These are phyloP conservation scores for Pica pica DNA, from an alignment of 2,113 vertebrate genomes.

Conservation along the genomic window DNA sequence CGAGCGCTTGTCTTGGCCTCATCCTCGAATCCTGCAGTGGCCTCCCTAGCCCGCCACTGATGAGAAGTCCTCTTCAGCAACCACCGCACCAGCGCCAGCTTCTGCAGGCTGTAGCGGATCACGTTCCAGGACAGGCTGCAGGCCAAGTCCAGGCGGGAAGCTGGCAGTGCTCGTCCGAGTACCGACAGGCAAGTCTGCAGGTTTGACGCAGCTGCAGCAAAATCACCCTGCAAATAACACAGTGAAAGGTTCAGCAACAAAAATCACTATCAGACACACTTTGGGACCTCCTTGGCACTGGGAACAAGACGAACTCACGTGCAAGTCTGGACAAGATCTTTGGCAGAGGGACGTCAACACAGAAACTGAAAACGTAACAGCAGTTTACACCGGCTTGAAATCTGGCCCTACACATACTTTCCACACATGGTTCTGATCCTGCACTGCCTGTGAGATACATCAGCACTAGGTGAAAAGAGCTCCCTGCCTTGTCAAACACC, in stretches of 20 bases:
- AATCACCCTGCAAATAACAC: slow-evolving; percentile 78
- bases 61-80: slow-evolving; percentile 87
- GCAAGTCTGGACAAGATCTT: background rate
- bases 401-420: background rate
- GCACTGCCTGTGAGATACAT: background rate
- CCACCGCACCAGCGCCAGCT: slow-evolving; percentile 89
- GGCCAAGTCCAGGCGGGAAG: slow-evolving; percentile 85
- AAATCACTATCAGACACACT: background rate
- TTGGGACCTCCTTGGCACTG: background rate
- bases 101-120: slow-evolving; percentile 92
- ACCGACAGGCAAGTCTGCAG: slow-evolving; percentile 89
- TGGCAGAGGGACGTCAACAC: background rate
- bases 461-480: background rate
- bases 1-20: slow-evolving; percentile 88
- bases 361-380: background rate
- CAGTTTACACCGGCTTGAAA: background rate
- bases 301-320: background rate
- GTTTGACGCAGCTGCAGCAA: slow-evolving; percentile 82
- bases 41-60: slow-evolving; percentile 67
- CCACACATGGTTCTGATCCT: background rate
- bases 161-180: slow-evolving; percentile 85
- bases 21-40: slow-evolving; percentile 78
- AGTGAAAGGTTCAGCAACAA: background rate
- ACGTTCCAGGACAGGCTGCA: slow-evolving; percentile 95
- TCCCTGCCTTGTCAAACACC: background rate